These are phyloP conservation scores for Grapholita molesta DNA, from an alignment of 1,140 invertebrate genomes.

Conservation along the genomic window DNA sequence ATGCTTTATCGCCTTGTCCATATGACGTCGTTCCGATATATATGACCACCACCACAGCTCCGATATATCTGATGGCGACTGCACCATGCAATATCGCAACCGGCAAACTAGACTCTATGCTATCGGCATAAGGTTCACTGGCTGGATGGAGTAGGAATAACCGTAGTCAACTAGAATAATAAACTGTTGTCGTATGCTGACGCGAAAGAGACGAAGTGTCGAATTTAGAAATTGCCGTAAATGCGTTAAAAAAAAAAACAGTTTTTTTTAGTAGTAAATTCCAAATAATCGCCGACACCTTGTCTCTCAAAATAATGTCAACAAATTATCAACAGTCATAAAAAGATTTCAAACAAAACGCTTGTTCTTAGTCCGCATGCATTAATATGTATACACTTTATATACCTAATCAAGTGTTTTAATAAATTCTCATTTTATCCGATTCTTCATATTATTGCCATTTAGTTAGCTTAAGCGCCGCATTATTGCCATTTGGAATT, in stretches of 20 bases:
- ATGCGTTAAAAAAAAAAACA: too few species aligned
- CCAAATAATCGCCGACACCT: neutral
- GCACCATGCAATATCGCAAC: too few species aligned
- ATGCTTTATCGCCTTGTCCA: too few species aligned
- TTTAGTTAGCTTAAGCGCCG: neutral
- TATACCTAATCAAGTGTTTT: too few species aligned
- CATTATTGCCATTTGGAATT: neutral
- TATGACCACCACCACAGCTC: too few species aligned
- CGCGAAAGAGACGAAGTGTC: neutral
- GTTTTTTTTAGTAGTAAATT: neutral
- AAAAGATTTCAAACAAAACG: neutral
- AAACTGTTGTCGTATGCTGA: neutral
- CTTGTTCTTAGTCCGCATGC: neutral
- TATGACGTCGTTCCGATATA: too few species aligned
- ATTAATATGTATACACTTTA: neutral
- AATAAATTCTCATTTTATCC: neutral
- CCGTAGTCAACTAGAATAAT: neutral
- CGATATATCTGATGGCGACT: too few species aligned
- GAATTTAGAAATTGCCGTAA: neutral
- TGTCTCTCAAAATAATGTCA: slow-evolving; percentile 10
- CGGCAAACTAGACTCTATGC: neutral
- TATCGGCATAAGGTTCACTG: neutral
- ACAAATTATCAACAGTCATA: slow-evolving; percentile 13
- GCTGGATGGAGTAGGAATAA: neutral
- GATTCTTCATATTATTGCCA: too few species aligned